Percentiles rank a stretch among this genome's conserved stretches.
Conservation (phyloP, 1,140 invertebrate genomes). For the Sesamia nonagrioides region DNA sequence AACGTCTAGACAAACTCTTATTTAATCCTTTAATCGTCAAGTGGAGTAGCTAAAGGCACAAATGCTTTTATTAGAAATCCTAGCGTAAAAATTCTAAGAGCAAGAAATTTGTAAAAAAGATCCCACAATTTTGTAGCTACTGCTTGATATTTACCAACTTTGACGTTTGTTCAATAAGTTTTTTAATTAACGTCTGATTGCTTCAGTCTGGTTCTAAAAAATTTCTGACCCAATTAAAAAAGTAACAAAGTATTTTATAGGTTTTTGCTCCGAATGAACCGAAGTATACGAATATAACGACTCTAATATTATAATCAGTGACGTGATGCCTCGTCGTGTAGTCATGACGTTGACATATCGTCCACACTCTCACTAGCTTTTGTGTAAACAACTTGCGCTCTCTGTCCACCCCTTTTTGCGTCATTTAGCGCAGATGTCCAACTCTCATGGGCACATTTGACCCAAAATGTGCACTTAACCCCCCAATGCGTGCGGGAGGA, state of each 20-base stretch:
- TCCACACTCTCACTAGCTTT: slow-evolving; percentile 6
- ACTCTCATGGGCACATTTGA: slow-evolving; percentile 55
- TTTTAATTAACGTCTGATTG: slow-evolving; percentile 26
- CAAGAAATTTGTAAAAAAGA: not conserved
- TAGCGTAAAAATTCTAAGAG: not conserved
- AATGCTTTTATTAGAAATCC: not conserved
- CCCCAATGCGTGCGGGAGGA: slow-evolving; percentile 53
- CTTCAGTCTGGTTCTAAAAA: not conserved
- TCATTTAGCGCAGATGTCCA: slow-evolving; percentile 65
- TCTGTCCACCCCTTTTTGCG: slow-evolving; percentile 57
- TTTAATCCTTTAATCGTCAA: not conserved
- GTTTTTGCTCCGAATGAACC: not conserved
- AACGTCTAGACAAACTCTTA: not conserved
- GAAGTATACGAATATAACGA: not conserved
- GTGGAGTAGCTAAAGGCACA: not conserved
- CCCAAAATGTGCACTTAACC: slow-evolving; percentile 73
- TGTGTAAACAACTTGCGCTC: slow-evolving; percentile 59
- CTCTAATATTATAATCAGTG: not conserved
- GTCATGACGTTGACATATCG: slow-evolving; percentile 1
- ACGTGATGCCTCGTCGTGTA: not conserved
- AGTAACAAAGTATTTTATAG: not conserved
- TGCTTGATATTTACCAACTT: not conserved
- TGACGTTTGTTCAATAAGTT: slow-evolving; percentile 19
- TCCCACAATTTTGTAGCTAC: not conserved
- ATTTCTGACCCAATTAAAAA: not conserved